These are phyloP conservation scores for Isotomurus palustris DNA, from an alignment of 2,888 invertebrate genomes.

Conservation along the genomic window DNA sequence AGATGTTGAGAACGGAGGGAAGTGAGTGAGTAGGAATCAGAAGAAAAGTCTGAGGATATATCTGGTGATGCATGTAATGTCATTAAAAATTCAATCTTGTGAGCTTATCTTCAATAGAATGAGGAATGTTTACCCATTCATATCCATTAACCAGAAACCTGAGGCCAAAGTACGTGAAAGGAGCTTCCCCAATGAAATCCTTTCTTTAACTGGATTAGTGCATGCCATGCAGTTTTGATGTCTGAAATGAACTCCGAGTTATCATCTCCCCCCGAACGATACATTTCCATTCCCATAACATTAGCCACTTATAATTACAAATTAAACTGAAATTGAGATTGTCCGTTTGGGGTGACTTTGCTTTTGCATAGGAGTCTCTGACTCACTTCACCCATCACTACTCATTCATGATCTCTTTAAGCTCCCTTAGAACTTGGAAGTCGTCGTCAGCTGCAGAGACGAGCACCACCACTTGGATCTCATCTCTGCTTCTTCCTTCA, in stretches of 20 bases:
- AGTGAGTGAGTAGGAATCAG: slow-evolving; percentile 12
- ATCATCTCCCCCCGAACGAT: no score
- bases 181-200: neutral
- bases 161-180: neutral
- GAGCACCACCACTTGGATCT: no score
- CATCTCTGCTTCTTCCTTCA: no score
- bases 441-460: no score
- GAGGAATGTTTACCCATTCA: slow-evolving; percentile 44
- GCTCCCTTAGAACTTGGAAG: no score
- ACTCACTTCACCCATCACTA: no score
- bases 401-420: no score
- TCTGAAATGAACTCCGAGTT: no score
- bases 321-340: neutral
- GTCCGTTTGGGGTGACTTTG: neutral
- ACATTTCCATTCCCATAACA: neutral
- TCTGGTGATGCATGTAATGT: slow-evolving; percentile 43
- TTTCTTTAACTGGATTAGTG: neutral
- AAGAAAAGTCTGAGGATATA: slow-evolving; percentile 21
- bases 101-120: slow-evolving; percentile 45
- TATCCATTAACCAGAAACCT: slow-evolving; percentile 42
- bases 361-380: neutral
- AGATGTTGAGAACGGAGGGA: slow-evolving; percentile 5
- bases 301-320: slow-evolving; percentile 12
- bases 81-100: slow-evolving; percentile 46
- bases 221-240: neutral